phyloP scores from a whole-genome alignment of 2,888 invertebrate genomes.

The Synergus japonicus region DNA sequence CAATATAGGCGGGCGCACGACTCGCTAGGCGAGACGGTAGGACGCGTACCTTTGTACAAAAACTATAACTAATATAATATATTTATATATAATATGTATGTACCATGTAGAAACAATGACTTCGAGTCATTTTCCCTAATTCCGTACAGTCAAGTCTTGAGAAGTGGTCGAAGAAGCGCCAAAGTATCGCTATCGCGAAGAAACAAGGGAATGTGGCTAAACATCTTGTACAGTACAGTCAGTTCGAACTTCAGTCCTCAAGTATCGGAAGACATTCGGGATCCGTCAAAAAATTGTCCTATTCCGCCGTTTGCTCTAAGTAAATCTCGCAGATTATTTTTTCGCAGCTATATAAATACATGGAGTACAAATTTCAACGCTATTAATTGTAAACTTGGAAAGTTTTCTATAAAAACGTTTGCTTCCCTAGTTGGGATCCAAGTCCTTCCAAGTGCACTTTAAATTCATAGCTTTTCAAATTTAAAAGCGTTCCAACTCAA shows the following conservation, averaged over 20 bases:
- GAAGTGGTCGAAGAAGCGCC: slow-evolving; percentile 18
- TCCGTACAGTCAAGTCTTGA: slow-evolving; percentile 38
- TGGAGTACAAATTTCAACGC: slow-evolving; percentile 30
- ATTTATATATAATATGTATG: slow-evolving; percentile 68
- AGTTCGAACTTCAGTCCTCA: slow-evolving; percentile 32
- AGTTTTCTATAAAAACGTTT: slow-evolving; percentile 35
- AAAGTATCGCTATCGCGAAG: not conserved
- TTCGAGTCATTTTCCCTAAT: slow-evolving; percentile 56
- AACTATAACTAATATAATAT: slow-evolving; percentile 72
- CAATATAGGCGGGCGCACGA: slow-evolving; percentile 67
- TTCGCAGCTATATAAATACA: slow-evolving; percentile 11
- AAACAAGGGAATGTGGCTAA: slow-evolving; percentile 2
- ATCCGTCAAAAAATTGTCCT: slow-evolving; percentile 6
- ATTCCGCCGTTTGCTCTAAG: slow-evolving; percentile 7
- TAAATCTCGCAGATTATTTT: slow-evolving; percentile 22
- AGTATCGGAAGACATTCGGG: slow-evolving; percentile 41
- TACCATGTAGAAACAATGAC: slow-evolving; percentile 71
- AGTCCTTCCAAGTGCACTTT: slow-evolving; percentile 1
- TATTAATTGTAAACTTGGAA: slow-evolving; percentile 45
- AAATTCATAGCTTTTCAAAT: not conserved
- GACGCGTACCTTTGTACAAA: slow-evolving; percentile 74
- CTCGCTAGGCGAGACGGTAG: slow-evolving; percentile 64
- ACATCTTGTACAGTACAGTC: slow-evolving; percentile 32
- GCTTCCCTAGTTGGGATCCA: not conserved
- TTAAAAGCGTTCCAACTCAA: not conserved